These are phyloP conservation scores for Aphidoletes aphidimyza DNA, from an alignment of 2,888 invertebrate genomes.

Conservation along the genomic window DNA sequence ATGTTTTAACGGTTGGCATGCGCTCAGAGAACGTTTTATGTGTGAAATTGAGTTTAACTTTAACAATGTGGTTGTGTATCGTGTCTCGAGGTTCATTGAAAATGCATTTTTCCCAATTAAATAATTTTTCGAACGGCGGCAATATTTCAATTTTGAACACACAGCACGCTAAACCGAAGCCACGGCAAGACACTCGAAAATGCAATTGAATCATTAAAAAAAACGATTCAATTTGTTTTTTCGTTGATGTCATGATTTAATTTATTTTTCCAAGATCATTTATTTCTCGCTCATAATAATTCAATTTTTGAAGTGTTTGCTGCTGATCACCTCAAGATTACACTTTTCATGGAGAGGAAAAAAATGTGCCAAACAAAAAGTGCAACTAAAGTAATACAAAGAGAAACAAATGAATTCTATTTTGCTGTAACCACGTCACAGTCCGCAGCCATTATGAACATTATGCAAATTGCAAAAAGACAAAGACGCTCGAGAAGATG, in stretches of 20 bases:
- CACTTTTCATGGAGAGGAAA: too few relatives aligned
- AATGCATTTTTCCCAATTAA: neutral
- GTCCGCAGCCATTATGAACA: neutral
- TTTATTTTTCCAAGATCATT: neutral
- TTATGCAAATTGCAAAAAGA: slow-evolving; percentile 36
- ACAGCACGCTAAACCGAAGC: too few relatives aligned
- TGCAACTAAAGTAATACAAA: too few relatives aligned
- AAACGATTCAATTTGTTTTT: neutral
- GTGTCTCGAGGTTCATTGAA: neutral
- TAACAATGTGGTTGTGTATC: too few relatives aligned
- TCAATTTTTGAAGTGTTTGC: too few relatives aligned
- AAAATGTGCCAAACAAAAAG: too few relatives aligned
- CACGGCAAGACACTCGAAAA: neutral
- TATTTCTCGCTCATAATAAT: neutral
- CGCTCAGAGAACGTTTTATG: too few relatives aligned
- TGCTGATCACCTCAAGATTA: too few relatives aligned
- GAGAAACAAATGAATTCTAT: neutral
- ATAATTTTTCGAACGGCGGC: neutral
- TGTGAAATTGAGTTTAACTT: too few relatives aligned
- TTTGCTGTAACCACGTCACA: neutral
- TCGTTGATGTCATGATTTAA: neutral
- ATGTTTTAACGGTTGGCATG: too few relatives aligned
- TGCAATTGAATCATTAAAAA: neutral
- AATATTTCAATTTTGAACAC: neutral
- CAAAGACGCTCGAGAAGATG: neutral